Evolutionary conservation across 2,797 vertebrate species (phyloP).

Genomic region (Bufotes viridis): DNA sequence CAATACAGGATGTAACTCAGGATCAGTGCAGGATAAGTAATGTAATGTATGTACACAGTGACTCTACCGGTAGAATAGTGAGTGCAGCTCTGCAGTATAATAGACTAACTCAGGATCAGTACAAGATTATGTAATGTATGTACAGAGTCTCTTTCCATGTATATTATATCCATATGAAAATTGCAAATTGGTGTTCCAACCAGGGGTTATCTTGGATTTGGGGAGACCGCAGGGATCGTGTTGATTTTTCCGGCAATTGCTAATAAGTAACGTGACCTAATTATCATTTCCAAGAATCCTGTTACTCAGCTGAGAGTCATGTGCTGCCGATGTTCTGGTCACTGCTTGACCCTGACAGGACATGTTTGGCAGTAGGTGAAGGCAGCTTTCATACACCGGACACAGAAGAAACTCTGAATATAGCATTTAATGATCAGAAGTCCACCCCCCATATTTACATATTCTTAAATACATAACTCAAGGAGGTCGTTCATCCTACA

Average conservation of each 20-base stretch:
- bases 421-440: conserved; percentile 5
- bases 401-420: background rate
- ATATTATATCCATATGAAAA: no score
- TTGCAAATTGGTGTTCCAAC: no score
- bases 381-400: background rate
- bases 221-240: no score
- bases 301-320: conserved; percentile 18
- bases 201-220: no score
- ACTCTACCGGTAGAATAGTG: no score
- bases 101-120: no score
- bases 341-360: background rate
- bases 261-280: background rate
- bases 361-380: background rate
- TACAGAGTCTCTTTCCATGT: no score
- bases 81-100: no score
- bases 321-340: background rate
- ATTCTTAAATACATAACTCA: conserved; percentile 36
- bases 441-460: background rate
- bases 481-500: conserved; percentile 1
- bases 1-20: no score
- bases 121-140: no score
- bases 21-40: no score
- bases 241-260: background rate
- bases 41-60: no score
- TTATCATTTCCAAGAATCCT: background rate